A percentile compares a stretch with the other conserved stretches of the same genome.
phyloP scores from a whole-genome alignment of 2,797 vertebrate species.

The Meda fulgida region DNA sequence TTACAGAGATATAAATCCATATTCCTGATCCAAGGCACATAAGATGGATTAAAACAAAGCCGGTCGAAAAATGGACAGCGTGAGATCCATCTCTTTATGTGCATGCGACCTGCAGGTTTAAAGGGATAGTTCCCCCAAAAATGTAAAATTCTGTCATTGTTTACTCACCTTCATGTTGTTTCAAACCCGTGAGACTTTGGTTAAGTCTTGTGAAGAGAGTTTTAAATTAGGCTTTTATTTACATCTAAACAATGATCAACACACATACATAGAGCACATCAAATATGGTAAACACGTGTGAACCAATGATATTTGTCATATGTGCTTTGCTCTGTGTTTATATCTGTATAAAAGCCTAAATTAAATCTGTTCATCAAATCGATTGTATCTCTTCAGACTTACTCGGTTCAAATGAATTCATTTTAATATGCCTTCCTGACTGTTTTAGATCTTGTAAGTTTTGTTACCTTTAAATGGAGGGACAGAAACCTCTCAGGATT shows the following conservation, averaged over 20 bases:
- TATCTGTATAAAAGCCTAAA: not conserved
- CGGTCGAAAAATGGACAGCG: not conserved
- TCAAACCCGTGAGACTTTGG: not conserved
- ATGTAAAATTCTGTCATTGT: not conserved
- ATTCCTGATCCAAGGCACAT: slow-evolving; percentile 2
- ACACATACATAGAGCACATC: not conserved
- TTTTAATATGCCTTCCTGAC: not conserved
- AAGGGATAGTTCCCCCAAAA: not conserved
- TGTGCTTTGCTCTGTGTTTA: not conserved
- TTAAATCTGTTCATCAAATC: not conserved
- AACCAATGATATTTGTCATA: not conserved
- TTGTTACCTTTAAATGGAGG: not conserved
- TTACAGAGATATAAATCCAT: slow-evolving; percentile 28
- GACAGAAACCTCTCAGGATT: not conserved
- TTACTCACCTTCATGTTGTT: not conserved
- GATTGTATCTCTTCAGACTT: not conserved
- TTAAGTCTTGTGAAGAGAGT: not conserved
- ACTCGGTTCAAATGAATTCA: not conserved
- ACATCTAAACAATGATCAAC: not conserved
- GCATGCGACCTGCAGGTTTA: not conserved
- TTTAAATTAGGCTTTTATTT: not conserved
- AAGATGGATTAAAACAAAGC: slow-evolving; percentile 39
- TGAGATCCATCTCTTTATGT: slow-evolving; percentile 2
- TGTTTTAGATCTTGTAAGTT: not conserved
- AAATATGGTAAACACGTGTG: not conserved